Percentiles rank a stretch among this genome's conserved stretches.
phyloP scores from a whole-genome alignment of 2,797 vertebrate genomes.

The Lacerta viridis region DNA sequence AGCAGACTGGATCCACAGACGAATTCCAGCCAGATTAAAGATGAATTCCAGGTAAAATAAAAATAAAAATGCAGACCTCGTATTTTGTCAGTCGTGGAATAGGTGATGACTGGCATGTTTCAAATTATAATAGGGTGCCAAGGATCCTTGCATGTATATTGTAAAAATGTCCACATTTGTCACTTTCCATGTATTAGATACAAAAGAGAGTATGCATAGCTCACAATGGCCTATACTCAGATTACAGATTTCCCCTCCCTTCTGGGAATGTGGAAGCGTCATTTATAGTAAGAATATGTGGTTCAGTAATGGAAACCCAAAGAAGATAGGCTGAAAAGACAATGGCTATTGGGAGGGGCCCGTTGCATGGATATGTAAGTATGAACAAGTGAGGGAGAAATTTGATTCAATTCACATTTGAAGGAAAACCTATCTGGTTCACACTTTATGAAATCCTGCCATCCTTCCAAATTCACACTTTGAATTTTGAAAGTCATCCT shows the following conservation, averaged over 20 bases:
- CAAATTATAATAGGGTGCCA: neutral
- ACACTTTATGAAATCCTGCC: no score
- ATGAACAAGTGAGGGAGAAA: neutral
- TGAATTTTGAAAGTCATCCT: no score
- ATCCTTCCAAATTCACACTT: no score
- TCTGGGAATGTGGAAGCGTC: neutral
- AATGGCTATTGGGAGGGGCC: no score
- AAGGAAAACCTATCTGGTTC: no score
- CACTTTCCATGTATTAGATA: neutral
- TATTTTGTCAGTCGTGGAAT: constrained; percentile 26
- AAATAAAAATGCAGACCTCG: neutral
- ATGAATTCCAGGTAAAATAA: constrained; percentile 93
- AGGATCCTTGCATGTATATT: neutral
- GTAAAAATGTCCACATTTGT: neutral
- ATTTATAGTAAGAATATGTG: neutral
- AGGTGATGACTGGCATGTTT: neutral
- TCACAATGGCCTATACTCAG: neutral
- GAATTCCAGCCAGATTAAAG: constrained; percentile 98
- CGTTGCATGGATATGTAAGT: neutral
- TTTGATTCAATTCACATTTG: no score
- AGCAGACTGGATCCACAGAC: constrained; percentile 96
- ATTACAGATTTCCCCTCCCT: neutral
- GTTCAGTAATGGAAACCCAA: neutral
- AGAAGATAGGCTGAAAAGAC: neutral
- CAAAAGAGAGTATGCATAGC: neutral